Base-by-base conservation (phyloP, 2,888 invertebrate genomes). In the Chouioia cunea region DNA sequence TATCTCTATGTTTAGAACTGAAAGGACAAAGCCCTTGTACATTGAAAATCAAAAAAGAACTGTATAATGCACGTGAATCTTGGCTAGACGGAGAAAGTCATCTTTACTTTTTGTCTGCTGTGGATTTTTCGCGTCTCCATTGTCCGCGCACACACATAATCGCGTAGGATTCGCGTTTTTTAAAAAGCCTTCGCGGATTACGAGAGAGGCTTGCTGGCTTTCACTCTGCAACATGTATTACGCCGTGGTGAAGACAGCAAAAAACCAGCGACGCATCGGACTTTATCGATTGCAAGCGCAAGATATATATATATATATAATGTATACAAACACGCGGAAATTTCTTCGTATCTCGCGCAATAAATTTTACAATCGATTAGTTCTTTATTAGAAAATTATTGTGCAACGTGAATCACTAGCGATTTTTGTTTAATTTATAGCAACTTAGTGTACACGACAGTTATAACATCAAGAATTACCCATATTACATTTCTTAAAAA, bases 161-260 rank as follows among this genome's bases (percentile, higher is more conserved):
- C 44, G 66, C 52, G 58, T 66, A 66, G 58, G 66, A 58, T 66
- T 58, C 52, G 66, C 57, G 57, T 47, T 65, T 56, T 65, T 65
- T n/a, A n/a, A 47, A 57, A 27, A 50, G n/a, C 50, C 46, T 27
- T n/a, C n/a, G 56, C 15, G 27, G 62, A 62, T 62, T 62, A 62
- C 50, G 43, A 36, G 62, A 62, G n/a, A n/a, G 43, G 20, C 36
- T 15, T 15, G 50, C 50, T 43, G 36, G 52, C 62, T 62, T 62
- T 62, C 52, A 62, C 62, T 43, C 18, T n/a, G 15, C 22, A 27
- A 27, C 27, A 27, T 6, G 27, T 27, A 27, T 27, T 27, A 6
- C 27, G 27, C 27, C n/a, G n/a, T 27, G 27, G 27, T 4, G 6
- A 27, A 27, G 27, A 27, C 27, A 27, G 27, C 4, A 27, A 27